Evolutionary conservation across 37 sponge, comb jelly and placozoan genomes (phyloP), one percentile per base, ranked within the genome.

Genomic region (Spongilla lacustris): DNA sequence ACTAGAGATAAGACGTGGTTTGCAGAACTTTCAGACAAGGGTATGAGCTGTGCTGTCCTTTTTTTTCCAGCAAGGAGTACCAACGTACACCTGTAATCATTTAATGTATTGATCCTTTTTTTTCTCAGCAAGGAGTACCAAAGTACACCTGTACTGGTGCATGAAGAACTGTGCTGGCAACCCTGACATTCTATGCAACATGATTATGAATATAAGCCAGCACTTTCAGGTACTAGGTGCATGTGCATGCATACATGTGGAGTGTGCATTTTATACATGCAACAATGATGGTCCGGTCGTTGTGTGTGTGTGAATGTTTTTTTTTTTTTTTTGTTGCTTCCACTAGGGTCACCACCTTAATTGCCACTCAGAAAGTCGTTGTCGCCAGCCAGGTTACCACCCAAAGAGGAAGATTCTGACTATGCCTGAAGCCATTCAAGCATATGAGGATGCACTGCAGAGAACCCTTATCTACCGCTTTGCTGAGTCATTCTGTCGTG

Each of bases 1-100:
- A 30, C 30, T 24, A 26, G 49, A 49, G 74, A 74, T 26, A 74
- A 74, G 74, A 73, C 74, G 25, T 83, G 83, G 83, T 83, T 83
- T 83, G 75, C 28, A 58, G 66, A 83, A 66, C 66, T 83, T 26
- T n/a, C 75, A 74, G 83, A 83, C 66, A 83, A 83, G 49, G 27
- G 74, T 83, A 34, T 46, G 74, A 23, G 34, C n/a, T 33, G 13
- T 32, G 8, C 8, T 46, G 46, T 46, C 8, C 46, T 12, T 14
- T 81, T 68, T 24, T 19, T 29, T 69, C n/a, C 48, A 73, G 74
- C 25, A 28, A 29, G 14, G 50, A 74, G 83, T 46, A 83, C 75
- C 49, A 83, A 72, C 29, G 25, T 29, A 6, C 83, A 83, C 75
- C 27, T 48, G 31, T 83, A 83, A 74, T 73, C 29, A 9, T 46